Percentiles rank a stretch among this genome's conserved stretches.
These are phyloP conservation scores for Aspidoscelis tigris DNA, from an alignment of 2,113 vertebrate species.

Conservation along the genomic window DNA sequence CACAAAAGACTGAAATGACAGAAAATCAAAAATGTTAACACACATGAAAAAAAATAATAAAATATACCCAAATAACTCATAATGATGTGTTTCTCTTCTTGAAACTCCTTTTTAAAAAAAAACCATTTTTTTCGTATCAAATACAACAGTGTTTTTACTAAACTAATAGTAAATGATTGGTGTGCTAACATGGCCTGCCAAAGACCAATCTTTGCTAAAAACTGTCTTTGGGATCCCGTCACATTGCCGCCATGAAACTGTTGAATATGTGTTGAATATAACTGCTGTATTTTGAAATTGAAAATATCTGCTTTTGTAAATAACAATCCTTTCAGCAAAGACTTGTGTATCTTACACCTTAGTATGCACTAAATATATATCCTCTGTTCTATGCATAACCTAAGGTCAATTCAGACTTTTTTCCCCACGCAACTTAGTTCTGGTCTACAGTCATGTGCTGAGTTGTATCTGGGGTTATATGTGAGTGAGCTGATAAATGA, in stretches of 20 bases:
- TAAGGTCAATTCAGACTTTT: conserved; percentile 32
- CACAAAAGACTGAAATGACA: conserved; percentile 63
- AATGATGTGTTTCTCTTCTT: conserved; percentile 78
- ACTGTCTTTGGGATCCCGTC: conserved; percentile 66
- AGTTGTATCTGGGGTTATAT: neutral
- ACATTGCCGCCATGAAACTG: conserved; percentile 44
- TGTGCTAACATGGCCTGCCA: conserved; percentile 64
- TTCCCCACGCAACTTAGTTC: conserved; percentile 12
- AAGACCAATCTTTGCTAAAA: conserved; percentile 68
- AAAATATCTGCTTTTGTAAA: conserved; percentile 55
- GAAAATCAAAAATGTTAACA: conserved; percentile 72
- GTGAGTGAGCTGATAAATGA: neutral
- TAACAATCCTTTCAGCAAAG: neutral
- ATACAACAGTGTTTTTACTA: conserved; percentile 47
- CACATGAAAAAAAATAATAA: conserved; percentile 75
- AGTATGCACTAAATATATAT: conserved; percentile 26
- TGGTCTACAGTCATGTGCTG: neutral
- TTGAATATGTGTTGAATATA: conserved; percentile 51
- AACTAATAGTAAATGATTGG: conserved; percentile 57
- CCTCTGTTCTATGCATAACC: conserved; percentile 19
- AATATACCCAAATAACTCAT: conserved; percentile 75
- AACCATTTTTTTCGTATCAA: conserved; percentile 58
- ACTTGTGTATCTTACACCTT: conserved; percentile 31
- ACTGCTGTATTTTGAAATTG: conserved; percentile 53
- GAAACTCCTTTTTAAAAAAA: conserved; percentile 57